phyloP scores from a whole-genome alignment of 2,797 vertebrate genomes.

The Malacoctenus gilli region DNA sequence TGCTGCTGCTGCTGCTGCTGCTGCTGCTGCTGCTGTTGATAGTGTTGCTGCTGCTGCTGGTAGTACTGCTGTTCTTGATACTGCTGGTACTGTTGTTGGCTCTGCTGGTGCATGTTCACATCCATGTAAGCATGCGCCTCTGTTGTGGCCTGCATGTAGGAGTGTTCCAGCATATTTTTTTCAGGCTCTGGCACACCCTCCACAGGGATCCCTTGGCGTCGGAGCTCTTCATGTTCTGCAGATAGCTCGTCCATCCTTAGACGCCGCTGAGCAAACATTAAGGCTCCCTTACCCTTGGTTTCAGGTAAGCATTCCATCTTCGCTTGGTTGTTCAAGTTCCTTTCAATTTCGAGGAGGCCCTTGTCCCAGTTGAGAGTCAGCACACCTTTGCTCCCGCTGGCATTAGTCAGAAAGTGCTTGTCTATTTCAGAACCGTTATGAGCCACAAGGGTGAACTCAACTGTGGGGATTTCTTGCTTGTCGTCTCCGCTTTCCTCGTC shows the following conservation, averaged over 20 bases:
- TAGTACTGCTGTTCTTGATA: slow-evolving; percentile 77
- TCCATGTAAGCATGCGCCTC: slow-evolving; percentile 86
- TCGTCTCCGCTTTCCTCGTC: slow-evolving; percentile 77
- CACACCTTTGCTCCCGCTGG: slow-evolving; percentile 78
- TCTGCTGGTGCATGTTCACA: slow-evolving; percentile 78
- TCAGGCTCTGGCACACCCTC: slow-evolving; percentile 72
- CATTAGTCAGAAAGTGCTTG: slow-evolving; percentile 85
- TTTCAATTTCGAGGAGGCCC: slow-evolving; percentile 89
- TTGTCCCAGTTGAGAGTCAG: slow-evolving; percentile 91
- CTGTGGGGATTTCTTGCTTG: slow-evolving; percentile 77
- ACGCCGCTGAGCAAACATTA: slow-evolving; percentile 94
- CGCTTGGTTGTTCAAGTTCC: slow-evolving; percentile 80
- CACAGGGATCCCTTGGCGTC: slow-evolving; percentile 79
- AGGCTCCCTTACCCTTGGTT: slow-evolving; percentile 92
- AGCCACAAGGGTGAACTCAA: slow-evolving; percentile 86
- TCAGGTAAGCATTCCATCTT: slow-evolving; percentile 93
- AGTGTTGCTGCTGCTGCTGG: slow-evolving; percentile 67
- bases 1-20: slow-evolving; percentile 67
- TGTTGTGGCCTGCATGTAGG: slow-evolving; percentile 76
- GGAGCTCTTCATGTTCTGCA: slow-evolving; percentile 91
- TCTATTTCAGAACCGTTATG: slow-evolving; percentile 86
- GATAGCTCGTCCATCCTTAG: slow-evolving; percentile 94
- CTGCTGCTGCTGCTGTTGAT: slow-evolving; percentile 57
- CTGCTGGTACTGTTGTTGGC: slow-evolving; percentile 73
- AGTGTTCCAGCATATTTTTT: slow-evolving; percentile 66